Evolutionary conservation across 2,888 invertebrate species (phyloP), one percentile per base, ranked within the genome.

Genomic region (Galerucella calmariensis): DNA sequence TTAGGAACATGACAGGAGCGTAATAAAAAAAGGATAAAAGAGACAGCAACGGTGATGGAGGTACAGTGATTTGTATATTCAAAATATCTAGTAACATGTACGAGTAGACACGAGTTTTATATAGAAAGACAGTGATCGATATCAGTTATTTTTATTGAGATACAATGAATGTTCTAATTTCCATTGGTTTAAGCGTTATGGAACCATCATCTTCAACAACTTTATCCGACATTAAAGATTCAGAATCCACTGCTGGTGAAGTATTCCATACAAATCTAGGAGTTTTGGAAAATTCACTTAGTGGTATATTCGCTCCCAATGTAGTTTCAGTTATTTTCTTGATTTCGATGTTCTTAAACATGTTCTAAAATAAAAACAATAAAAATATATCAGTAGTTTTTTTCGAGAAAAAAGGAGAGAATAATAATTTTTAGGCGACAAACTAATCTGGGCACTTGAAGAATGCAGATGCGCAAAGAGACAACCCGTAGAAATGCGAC

Each of bases 281-380:
- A 67, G 73, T 75, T 62, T 59, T 67, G 59, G 87, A 79, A 24
- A 86, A 82, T 16, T 92, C 90, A 0, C 88, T 86, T 2, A 91
- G 75, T 87, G 89, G 90, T 77, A 91, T 89, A 83, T 94, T 94
- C 0, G 90, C 95, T 1, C 92, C 92, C n/a, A 95, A 84, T 0
- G 90, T 91, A 0, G 92, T 93, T 84, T 95, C 95, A 70, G 88
- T 88, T 0, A 92, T 85, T 0, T 88, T 86, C 5, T 83, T 85
- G 0, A 94, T 87, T 2, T 87, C 86, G 69, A 94, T 88, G 67
- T 87, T 85, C 0, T 88, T 87, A 61, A 95, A 92, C 1, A 94
- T 81, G 56, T 89, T 86, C 86, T 89, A 80, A 27, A 84, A 84
- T 68, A 84, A 83, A 65, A 56, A 10, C 56, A 48, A 53, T 24